Evolutionary conservation across 2,113 vertebrate genomes (phyloP).

Genomic region (Girardinichthys multiradiatus): DNA sequence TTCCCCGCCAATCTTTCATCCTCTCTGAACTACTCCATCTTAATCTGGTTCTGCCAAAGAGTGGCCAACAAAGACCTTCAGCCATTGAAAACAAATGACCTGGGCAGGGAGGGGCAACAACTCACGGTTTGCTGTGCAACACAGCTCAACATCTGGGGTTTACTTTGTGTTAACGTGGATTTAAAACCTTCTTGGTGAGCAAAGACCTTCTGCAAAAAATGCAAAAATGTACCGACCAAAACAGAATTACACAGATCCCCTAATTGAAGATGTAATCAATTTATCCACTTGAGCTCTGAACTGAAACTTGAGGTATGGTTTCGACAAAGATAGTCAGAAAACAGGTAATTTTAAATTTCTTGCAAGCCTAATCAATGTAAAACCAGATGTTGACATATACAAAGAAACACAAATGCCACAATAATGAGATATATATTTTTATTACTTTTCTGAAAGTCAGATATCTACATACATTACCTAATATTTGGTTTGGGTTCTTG

Average conservation of each 20-base stretch:
- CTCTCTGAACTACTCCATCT: conserved; percentile 79
- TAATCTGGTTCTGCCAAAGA: conserved; percentile 80
- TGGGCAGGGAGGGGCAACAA: conserved; percentile 74
- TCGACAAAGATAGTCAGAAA: background rate
- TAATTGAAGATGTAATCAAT: background rate
- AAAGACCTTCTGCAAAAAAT: background rate
- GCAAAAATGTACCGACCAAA: background rate
- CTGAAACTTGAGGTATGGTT: background rate
- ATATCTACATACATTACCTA: too few relatives aligned
- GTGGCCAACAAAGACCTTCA: conserved; percentile 82
- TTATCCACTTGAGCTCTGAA: background rate
- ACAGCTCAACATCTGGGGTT: conserved; percentile 37
- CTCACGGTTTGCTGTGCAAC: conserved; percentile 62
- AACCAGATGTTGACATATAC: too few relatives aligned
- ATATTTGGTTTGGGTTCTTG: too few relatives aligned
- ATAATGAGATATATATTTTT: too few relatives aligned
- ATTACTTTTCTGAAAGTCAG: too few relatives aligned
- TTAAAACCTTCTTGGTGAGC: conserved; percentile 14
- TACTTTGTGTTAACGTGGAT: conserved; percentile 32
- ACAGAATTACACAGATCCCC: background rate
- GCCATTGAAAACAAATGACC: conserved; percentile 81
- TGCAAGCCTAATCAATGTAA: too few relatives aligned
- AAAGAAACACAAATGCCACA: too few relatives aligned
- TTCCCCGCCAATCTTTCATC: conserved; percentile 80
- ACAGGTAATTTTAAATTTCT: too few relatives aligned